Base-by-base conservation (phyloP, 2,888 invertebrate genomes). In the Drosophila nr. medialis region DNA sequence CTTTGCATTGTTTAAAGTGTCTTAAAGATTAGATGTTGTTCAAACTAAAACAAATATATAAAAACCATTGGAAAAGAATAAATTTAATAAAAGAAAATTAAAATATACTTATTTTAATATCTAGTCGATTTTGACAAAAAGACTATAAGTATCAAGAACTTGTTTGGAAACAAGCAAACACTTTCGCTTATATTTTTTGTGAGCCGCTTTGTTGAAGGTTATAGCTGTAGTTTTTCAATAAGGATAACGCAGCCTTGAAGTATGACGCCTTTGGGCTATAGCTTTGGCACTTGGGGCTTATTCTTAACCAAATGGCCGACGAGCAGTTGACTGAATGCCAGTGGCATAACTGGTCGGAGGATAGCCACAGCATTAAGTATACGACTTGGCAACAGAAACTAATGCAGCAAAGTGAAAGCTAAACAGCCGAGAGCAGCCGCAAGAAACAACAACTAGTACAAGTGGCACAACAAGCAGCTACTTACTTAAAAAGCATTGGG, bases 401-500 rank as follows among this genome's bases (percentile, higher is more conserved):
- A 82, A 89, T 85, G 82, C 80, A 85, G 64, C 85, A 79, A 77
- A 87, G 83, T 85, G 89, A 89, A 87, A 85, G 89, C 89, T 80
- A 76, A 75, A 89, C 83, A 84, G 73, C 82, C 79, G 53, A 76
- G 50, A 81, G 79, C 66, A 51, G 64, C 56, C 72, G 63, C 82
- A 81, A 69, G 54, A 73, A 64, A 36, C 78, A 66, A 64, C 69
- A 67, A 69, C 68, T 62, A 64, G 63, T 64, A 40, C 64, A 75
- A 80, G 80, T 71, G 64, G 80, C 64, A 59, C 49, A 80, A 61
- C 63, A 64, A 77, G 87, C 73, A 87, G 85, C 88, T 89, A 89
- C 83, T 83, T 83, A 89, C 84, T 89, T 84, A 89, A 89, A 85
- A 85, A 89, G 90, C 84, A 85, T 85, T 89, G 88, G 80, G 85